Evolutionary conservation across 53 echinoderm and acorn worm genomes (phyloP).

Genomic region (Henricia sp.): DNA sequence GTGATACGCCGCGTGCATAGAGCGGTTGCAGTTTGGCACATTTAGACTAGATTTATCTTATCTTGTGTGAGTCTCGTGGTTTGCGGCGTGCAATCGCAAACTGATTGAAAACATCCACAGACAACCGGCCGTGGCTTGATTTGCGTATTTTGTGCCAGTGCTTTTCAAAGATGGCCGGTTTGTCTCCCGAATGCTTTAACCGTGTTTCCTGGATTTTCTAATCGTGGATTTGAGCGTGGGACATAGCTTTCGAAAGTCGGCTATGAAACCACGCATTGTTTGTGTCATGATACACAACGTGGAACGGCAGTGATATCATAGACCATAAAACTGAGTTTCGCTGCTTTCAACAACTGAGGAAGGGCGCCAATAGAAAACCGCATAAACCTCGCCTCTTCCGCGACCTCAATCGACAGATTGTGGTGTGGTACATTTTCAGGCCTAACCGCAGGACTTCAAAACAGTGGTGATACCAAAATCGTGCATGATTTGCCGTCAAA

Average conservation of each 20-base stretch:
- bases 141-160: background rate
- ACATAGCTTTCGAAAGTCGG: background rate
- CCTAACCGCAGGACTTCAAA: no score
- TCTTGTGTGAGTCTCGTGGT: slow-evolving; percentile 22
- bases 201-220: slow-evolving; percentile 9
- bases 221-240: background rate
- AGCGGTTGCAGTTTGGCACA: slow-evolving; percentile 51
- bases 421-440: no score
- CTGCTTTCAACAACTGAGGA: background rate
- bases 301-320: background rate
- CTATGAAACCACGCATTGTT: slow-evolving; percentile 7
- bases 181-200: background rate
- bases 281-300: slow-evolving; percentile 5
- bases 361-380: no score
- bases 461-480: no score
- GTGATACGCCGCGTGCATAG: slow-evolving; percentile 15
- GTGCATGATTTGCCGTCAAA: no score
- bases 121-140: background rate
- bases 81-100: slow-evolving; percentile 27
- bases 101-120: background rate
- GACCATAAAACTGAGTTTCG: background rate
- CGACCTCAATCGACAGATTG: no score
- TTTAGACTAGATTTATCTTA: slow-evolving; percentile 64
- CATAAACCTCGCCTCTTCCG: no score
- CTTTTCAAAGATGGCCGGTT: slow-evolving; percentile 12